phyloP scores from a whole-genome alignment of 1,140 invertebrate species.

The Pachypsylla venusta region DNA sequence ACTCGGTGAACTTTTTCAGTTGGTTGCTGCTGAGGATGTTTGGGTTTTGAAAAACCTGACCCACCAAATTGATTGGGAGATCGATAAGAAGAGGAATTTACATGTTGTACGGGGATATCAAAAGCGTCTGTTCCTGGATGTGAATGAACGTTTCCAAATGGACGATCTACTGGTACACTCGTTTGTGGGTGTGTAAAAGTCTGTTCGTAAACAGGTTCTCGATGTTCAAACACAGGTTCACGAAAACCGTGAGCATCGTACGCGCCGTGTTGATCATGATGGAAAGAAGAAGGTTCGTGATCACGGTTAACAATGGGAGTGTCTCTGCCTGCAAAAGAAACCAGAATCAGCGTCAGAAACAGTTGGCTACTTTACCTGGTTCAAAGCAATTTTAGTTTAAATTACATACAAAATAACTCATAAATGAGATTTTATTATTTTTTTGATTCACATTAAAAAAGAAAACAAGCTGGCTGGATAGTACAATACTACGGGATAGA shows the following conservation, averaged over 20 bases:
- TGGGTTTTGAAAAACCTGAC: neutral
- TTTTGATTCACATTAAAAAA: too few species aligned
- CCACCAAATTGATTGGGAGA: neutral
- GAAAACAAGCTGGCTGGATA: too few species aligned
- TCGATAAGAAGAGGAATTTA: neutral
- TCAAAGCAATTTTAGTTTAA: too few species aligned
- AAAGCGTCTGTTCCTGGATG: neutral
- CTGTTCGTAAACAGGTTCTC: neutral
- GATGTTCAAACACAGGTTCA: too few species aligned
- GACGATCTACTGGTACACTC: neutral
- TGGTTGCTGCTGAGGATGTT: neutral
- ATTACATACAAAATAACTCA: too few species aligned
- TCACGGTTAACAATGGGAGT: slow-evolving; percentile 3
- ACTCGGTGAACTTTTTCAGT: too few species aligned
- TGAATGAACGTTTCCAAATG: neutral
- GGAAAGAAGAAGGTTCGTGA: neutral
- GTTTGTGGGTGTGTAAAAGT: neutral
- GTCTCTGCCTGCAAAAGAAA: neutral
- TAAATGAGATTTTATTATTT: too few species aligned
- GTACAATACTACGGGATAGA: too few species aligned
- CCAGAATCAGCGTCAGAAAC: too few species aligned
- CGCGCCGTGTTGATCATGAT: neutral
- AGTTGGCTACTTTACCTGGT: too few species aligned
- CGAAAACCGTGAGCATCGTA: neutral
- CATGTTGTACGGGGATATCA: neutral